Evolutionary conservation across 2,797 vertebrate genomes (phyloP).

Genomic region (Streptopelia turtur): DNA sequence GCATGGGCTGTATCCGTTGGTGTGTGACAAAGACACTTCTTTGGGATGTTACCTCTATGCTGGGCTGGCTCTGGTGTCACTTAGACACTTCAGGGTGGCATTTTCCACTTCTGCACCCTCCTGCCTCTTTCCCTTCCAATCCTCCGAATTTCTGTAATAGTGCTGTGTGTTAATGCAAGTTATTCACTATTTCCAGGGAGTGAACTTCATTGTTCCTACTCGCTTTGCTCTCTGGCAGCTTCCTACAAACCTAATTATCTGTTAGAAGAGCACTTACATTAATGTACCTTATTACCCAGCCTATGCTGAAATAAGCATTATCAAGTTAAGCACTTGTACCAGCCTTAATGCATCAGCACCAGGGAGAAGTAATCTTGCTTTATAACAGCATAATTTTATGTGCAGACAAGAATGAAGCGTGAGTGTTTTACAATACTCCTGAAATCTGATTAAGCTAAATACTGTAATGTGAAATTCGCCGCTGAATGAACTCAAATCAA

Average conservation of each 20-base stretch:
- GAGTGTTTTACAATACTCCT: background rate
- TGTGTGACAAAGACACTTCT: background rate
- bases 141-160: background rate
- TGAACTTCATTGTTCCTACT: background rate
- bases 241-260: slow-evolving; percentile 4
- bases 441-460: background rate
- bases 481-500: background rate
- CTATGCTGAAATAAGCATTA: background rate
- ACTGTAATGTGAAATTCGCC: background rate
- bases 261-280: background rate
- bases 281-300: background rate
- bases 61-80: background rate
- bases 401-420: background rate
- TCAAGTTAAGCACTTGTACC: background rate
- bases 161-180: background rate
- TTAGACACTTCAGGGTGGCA: background rate
- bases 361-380: background rate
- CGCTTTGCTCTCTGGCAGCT: background rate
- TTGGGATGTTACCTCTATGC: background rate
- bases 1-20: background rate
- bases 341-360: background rate
- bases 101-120: background rate
- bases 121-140: background rate
- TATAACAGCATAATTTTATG: background rate
- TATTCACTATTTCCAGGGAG: background rate